These are phyloP conservation scores for Dromiciops gliroides DNA, from an alignment of 2,113 vertebrate genomes.

Conservation along the genomic window DNA sequence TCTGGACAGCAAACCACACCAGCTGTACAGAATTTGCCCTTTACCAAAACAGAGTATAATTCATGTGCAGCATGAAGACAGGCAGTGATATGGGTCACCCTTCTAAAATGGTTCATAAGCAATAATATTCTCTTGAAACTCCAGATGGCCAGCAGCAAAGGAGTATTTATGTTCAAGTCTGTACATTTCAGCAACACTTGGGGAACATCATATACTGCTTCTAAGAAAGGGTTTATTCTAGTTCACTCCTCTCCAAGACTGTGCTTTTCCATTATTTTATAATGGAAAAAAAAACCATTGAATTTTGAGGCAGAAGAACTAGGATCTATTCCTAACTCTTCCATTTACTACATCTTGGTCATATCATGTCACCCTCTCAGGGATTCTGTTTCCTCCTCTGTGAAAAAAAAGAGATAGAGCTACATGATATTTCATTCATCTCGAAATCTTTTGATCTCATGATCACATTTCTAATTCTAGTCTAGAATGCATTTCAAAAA, in stretches of 20 bases:
- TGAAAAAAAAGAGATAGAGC: neutral
- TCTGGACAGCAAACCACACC: constrained; percentile 16
- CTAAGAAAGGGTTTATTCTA: constrained; percentile 39
- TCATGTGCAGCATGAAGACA: constrained; percentile 53
- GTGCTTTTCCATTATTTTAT: neutral
- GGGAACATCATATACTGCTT: neutral
- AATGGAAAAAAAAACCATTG: neutral
- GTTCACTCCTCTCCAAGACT: neutral
- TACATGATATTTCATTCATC: neutral
- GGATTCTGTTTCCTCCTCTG: neutral
- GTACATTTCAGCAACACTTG: neutral
- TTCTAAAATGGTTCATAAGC: constrained; percentile 18
- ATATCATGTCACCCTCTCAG: neutral
- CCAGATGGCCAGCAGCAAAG: constrained; percentile 60
- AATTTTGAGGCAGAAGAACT: neutral
- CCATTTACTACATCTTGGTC: neutral
- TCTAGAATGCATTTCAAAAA: constrained; percentile 19
- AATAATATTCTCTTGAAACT: constrained; percentile 42
- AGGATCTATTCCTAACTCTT: neutral
- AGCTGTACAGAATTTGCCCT: constrained; percentile 55
- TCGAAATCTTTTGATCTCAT: neutral
- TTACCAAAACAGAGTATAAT: constrained; percentile 64
- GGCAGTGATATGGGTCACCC: constrained; percentile 22
- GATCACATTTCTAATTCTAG: neutral
- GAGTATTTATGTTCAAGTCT: constrained; percentile 24